These are phyloP conservation scores for Helleia helle DNA, from an alignment of 2,888 invertebrate species.

Conservation along the genomic window DNA sequence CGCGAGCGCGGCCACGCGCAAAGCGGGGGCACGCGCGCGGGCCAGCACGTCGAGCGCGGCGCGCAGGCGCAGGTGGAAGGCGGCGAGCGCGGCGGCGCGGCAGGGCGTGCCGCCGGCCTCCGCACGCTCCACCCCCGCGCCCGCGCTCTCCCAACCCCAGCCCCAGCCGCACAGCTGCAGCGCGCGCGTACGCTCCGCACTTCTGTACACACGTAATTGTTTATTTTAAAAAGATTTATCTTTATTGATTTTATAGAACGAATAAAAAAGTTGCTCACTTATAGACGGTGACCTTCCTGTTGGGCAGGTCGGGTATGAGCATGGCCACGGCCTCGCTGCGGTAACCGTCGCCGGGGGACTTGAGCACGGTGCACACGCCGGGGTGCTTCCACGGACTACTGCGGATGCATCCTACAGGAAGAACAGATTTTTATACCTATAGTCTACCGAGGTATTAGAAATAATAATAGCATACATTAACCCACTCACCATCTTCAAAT, in stretches of 20 bases:
- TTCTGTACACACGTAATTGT: constrained; percentile 48
- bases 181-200: constrained; percentile 84
- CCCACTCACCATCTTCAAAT: constrained; percentile 75
- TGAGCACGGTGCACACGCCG: constrained; percentile 74
- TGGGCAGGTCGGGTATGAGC: constrained; percentile 78
- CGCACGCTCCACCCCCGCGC: constrained; percentile 70
- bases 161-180: constrained; percentile 93
- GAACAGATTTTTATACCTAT: background rate
- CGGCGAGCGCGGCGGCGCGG: constrained; percentile 92
- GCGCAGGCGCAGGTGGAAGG: constrained; percentile 90
- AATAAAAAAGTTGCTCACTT: constrained; percentile 25
- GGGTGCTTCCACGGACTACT: constrained; percentile 76
- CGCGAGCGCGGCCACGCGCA: constrained; percentile 74
- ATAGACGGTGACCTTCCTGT: constrained; percentile 52
- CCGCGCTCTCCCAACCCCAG: constrained; percentile 80
- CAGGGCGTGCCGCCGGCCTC: constrained; percentile 81
- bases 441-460: no score
- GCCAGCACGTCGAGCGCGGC: constrained; percentile 90
- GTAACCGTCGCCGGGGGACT: constrained; percentile 48
- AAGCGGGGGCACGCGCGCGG: constrained; percentile 68
- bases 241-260: no score
- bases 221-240: no score
- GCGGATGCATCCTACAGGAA: constrained; percentile 58
- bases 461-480: no score
- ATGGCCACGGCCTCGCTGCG: constrained; percentile 77